Percentiles rank a stretch among this genome's conserved stretches.
phyloP scores from a whole-genome alignment of 2,888 invertebrate genomes.

The Trachelus stipa region DNA sequence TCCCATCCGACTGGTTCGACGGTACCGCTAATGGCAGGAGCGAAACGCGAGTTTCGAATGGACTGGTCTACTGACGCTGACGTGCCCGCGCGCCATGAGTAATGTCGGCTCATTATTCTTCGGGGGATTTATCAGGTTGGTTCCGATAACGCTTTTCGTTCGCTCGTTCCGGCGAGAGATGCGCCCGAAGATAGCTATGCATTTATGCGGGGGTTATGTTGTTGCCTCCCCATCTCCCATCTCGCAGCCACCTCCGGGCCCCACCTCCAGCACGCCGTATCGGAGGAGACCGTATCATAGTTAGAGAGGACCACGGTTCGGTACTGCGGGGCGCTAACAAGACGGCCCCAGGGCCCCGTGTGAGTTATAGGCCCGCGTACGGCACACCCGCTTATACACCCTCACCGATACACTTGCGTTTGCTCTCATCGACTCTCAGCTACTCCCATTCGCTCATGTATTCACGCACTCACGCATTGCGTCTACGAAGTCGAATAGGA shows the following conservation, averaged over 20 bases:
- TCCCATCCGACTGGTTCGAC: conserved; percentile 32
- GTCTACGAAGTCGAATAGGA: conserved; percentile 28
- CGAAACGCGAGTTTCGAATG: conserved; percentile 4
- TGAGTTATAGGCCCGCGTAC: conserved; percentile 59
- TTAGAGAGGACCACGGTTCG: conserved; percentile 37
- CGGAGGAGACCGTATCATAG: conserved; percentile 47
- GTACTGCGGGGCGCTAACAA: conserved; percentile 55
- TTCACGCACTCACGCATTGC: conserved; percentile 13
- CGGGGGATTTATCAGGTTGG: conserved; percentile 59
- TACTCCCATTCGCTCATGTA: conserved; percentile 11
- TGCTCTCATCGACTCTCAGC: conserved; percentile 33
- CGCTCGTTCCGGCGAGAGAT: conserved; percentile 52
- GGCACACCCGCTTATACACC: conserved; percentile 31
- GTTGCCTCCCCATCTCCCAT: conserved; percentile 5
- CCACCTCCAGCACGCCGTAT: conserved; percentile 21
- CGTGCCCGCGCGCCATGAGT: conserved; percentile 51
- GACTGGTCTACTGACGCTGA: conserved; percentile 25
- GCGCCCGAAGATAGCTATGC: conserved; percentile 54
- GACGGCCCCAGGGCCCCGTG: conserved; percentile 52
- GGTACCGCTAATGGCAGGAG: conserved; percentile 11
- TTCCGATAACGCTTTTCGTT: conserved; percentile 59
- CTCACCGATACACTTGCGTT: conserved; percentile 23
- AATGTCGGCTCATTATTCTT: conserved; percentile 62
- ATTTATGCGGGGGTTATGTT: conserved; percentile 46
- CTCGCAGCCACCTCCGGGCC: conserved; percentile 1